phyloP scores from a whole-genome alignment of 2,888 invertebrate genomes.

The Parnassius smintheus region DNA sequence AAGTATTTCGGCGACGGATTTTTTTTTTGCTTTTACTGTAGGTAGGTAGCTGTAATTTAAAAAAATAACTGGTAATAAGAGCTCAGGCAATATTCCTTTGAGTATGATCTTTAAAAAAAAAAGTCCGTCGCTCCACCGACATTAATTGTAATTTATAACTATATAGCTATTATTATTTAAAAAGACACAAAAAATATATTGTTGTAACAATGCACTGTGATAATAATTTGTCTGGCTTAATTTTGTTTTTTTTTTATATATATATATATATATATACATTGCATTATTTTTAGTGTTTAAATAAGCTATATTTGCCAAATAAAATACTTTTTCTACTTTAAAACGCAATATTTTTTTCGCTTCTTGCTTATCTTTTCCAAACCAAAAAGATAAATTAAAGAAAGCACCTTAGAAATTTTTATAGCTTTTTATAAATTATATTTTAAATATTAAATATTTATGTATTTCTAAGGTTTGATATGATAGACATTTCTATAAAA shows the following conservation, averaged over 20 bases:
- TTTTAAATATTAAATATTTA: background rate
- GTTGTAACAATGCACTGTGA: slow-evolving; percentile 36
- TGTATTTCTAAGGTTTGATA: no score
- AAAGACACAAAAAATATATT: slow-evolving; percentile 31
- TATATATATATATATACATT: slow-evolving; percentile 21
- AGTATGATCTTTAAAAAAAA: background rate
- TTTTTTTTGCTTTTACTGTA: background rate
- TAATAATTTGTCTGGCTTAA: slow-evolving; percentile 26
- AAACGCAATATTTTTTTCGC: background rate
- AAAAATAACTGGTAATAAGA: background rate
- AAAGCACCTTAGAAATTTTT: background rate
- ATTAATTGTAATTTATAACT: background rate
- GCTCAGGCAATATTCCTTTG: no score
- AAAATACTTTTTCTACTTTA: background rate
- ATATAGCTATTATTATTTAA: slow-evolving; percentile 5
- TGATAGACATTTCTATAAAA: no score
- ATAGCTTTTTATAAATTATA: background rate
- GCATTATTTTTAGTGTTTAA: background rate
- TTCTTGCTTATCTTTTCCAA: background rate
- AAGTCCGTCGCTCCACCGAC: background rate
- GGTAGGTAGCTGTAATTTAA: background rate
- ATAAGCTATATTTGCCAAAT: background rate
- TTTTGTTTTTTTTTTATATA: slow-evolving; percentile 15
- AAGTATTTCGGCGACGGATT: background rate
- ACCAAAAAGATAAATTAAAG: no score